Evolutionary conservation across 2,113 vertebrate species (phyloP).

Genomic region (Mionectes macconnelli): DNA sequence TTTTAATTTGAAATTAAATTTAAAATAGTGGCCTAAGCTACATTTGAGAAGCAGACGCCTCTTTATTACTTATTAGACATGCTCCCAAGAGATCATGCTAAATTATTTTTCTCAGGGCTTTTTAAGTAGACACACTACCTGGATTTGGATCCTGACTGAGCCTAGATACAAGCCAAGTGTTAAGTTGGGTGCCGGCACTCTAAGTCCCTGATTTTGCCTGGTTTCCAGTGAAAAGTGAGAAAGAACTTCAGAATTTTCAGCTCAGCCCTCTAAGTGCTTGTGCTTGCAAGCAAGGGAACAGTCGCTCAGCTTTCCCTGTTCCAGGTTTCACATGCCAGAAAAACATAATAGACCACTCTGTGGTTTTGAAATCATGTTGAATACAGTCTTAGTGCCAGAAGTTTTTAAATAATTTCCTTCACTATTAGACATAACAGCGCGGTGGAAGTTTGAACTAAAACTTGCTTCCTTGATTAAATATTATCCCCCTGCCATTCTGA

Average conservation of each 20-base stretch:
- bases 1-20: neutral
- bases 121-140: neutral
- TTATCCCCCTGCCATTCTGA: constrained; percentile 11
- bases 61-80: neutral
- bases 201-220: neutral
- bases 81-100: neutral
- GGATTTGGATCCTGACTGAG: neutral
- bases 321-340: neutral
- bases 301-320: neutral
- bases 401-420: constrained; percentile 47
- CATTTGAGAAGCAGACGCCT: neutral
- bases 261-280: neutral
- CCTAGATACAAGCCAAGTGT: neutral
- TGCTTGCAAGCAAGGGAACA: neutral
- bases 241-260: neutral
- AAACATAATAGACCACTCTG: neutral
- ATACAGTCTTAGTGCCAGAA: neutral
- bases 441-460: neutral
- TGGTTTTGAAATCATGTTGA: constrained; percentile 14
- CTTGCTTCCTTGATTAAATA: constrained; percentile 26
- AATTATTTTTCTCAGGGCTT: neutral
- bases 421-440: neutral
- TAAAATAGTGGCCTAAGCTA: neutral
- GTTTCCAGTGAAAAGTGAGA: neutral
- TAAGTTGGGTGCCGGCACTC: neutral